phyloP scores from a whole-genome alignment of 2,797 vertebrate genomes.

The Falco rusticolus region DNA sequence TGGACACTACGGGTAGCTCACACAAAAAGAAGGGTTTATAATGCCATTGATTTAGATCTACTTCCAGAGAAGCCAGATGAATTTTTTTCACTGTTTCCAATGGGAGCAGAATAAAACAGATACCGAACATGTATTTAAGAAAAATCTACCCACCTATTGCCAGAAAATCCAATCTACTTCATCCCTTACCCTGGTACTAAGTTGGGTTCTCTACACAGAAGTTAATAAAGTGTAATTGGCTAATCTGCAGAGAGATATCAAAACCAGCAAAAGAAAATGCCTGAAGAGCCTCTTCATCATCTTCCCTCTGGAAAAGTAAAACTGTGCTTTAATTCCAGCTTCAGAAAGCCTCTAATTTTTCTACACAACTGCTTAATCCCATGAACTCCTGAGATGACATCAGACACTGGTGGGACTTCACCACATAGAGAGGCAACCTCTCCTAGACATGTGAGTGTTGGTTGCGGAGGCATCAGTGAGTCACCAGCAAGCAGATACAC shows the following conservation, averaged over 20 bases:
- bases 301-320: neutral
- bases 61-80: neutral
- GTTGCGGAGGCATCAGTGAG: neutral
- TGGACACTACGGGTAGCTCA: neutral
- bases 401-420: neutral
- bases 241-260: neutral
- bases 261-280: neutral
- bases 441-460: rapidly evolving
- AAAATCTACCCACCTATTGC: neutral
- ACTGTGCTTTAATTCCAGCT: neutral
- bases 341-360: neutral
- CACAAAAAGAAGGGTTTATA: neutral
- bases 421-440: neutral
- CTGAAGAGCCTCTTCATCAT: neutral
- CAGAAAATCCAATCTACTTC: neutral
- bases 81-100: neutral
- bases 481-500: neutral
- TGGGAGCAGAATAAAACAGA: neutral
- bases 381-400: neutral
- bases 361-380: neutral
- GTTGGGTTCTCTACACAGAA: neutral
- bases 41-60: neutral
- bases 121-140: neutral
- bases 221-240: slow-evolving; percentile 23
- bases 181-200: neutral